Base-by-base conservation (phyloP, 2,113 vertebrate genomes). In the Marcusenius ussheri region DNA sequence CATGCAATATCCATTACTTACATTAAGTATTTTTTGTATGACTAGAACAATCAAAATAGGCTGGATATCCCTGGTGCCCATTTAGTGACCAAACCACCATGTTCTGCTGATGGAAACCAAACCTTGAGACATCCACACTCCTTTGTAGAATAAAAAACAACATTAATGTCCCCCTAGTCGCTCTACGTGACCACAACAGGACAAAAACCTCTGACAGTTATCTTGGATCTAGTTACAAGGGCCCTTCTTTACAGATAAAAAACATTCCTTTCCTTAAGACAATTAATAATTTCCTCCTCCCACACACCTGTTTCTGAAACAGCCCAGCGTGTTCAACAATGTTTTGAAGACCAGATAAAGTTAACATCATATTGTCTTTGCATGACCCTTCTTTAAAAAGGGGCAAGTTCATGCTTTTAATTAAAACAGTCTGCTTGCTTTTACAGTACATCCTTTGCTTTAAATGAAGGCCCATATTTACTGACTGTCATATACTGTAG, bases 241-340 rank as follows among this genome's bases (percentile, higher is more conserved):
- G 87, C 87, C 77, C 8, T 66, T 90, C 90, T 53, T 92, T 62
- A 90, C 83, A 90, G 91, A 90, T 74, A 86, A 77, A 87, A 91
- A 91, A 90, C 50, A 91, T 91, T 92, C 24, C 88, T 80, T 27
- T 85, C 85, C 89, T 90, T 92, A 91, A 91, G 31, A 58, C 74
- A 89, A 92, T 92, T 92, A 91, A 93, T 91, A 91, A 90, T 9
- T 47, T 39, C 15, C 0, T 62, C 80, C 51, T 10, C 83, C 89
- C 13, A 42, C 86, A 88, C 39, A 47, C 47, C 86, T 91, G 46
- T 89, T 90, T 89, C 88, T 91, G 86, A 85, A 91, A 91, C 45
- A 89, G 51, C 83, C 56, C 35, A 15, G 74, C 62, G 56, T 90
- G 86, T 91, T 93, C 56, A 88, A 89, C 91, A 91, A 87, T 91